Conservation (phyloP, 2,888 invertebrate genomes). For the Sarcophaga variegata region DNA sequence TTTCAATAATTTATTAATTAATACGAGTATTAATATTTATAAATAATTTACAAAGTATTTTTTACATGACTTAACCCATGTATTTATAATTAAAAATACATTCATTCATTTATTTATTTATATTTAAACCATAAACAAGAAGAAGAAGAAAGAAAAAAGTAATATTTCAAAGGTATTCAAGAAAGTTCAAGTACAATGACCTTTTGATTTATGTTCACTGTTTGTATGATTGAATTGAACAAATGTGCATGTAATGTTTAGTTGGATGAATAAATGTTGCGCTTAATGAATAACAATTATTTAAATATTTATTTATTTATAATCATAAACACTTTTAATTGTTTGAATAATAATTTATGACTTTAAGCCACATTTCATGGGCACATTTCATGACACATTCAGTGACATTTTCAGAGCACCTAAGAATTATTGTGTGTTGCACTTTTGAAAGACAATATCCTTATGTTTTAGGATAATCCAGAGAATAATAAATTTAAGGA, state of each 20-base stretch:
- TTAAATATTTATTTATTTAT: neutral
- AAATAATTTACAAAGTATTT: too few species aligned
- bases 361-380: neutral
- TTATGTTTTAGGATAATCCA: neutral
- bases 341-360: neutral
- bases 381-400: neutral
- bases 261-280: neutral
- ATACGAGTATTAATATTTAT: too few species aligned
- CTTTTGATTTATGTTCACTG: constrained; percentile 10
- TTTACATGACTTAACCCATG: too few species aligned
- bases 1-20: too few species aligned
- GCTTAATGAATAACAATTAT: constrained; percentile 7
- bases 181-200: constrained; percentile 47
- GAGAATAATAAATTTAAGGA: too few species aligned
- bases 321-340: neutral
- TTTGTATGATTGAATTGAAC: neutral
- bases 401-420: neutral
- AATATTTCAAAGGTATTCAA: constrained; percentile 8
- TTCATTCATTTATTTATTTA: too few species aligned
- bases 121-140: too few species aligned
- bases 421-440: neutral
- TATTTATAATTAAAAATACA: too few species aligned
- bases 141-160: too few species aligned
- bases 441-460: neutral
- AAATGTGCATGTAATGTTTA: too few species aligned